A percentile compares a stretch with the other conserved stretches of the same genome.
Evolutionary conservation across 1,140 invertebrate genomes (phyloP).

Genomic region (Muscidifurax raptorellus): DNA sequence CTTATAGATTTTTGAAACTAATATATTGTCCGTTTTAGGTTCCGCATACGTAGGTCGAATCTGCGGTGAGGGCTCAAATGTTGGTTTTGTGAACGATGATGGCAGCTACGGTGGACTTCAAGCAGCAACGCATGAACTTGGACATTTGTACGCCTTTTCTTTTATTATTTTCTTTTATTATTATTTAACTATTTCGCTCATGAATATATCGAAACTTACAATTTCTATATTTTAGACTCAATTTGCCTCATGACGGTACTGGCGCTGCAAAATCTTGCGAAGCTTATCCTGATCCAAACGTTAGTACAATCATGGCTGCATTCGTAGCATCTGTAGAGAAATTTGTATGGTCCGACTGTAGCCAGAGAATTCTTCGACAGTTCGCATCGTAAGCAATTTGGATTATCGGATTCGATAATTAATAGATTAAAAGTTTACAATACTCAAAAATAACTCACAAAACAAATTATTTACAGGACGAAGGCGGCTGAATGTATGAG

Average conservation of each 20-base stretch:
- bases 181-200: neutral
- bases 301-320: conserved; percentile 9
- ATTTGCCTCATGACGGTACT: conserved; percentile 18
- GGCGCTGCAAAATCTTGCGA: neutral
- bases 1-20: neutral
- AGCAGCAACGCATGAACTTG: neutral
- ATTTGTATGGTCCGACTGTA: conserved; percentile 25
- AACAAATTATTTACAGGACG: neutral
- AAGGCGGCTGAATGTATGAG: conserved; percentile 1
- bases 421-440: too few species aligned
- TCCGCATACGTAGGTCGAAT: neutral
- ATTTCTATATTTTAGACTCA: conserved; percentile 9
- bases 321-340: neutral
- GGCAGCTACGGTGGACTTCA: neutral
- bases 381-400: conserved; percentile 21
- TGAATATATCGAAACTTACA: neutral
- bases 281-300: neutral
- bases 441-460: too few species aligned
- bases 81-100: conserved; percentile 3
- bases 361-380: conserved; percentile 9
- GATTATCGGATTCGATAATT: neutral
- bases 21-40: neutral
- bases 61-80: neutral
- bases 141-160: conserved; percentile 15
- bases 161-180: neutral